These are phyloP conservation scores for Sturnus vulgaris DNA, from an alignment of 2,113 vertebrate species.

Conservation along the genomic window DNA sequence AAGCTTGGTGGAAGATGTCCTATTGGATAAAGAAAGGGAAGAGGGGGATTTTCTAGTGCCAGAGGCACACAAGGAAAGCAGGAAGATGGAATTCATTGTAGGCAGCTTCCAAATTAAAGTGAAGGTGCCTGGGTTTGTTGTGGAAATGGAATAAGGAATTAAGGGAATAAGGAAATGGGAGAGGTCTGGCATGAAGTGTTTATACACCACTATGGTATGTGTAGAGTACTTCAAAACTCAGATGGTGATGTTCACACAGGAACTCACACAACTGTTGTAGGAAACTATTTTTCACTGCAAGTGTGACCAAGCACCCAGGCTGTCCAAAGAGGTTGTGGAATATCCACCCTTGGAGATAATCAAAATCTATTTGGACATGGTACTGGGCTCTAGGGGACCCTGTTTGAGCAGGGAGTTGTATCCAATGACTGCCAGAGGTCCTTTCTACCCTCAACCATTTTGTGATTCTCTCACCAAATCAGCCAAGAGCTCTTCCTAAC, in stretches of 20 bases:
- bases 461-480: not conserved
- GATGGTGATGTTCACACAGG: not conserved
- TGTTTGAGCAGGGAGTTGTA: not conserved
- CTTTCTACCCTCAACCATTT: not conserved
- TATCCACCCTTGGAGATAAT: not conserved
- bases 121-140: not conserved
- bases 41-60: not conserved
- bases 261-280: not conserved
- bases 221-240: not conserved
- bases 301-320: not conserved
- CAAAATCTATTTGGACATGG: not conserved
- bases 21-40: not conserved
- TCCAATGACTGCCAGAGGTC: not conserved
- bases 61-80: not conserved
- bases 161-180: not conserved
- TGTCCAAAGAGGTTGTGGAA: not conserved
- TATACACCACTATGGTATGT: rapidly evolving
- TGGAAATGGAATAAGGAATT: not conserved
- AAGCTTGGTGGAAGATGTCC: not conserved
- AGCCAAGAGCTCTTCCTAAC: not conserved
- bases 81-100: not conserved
- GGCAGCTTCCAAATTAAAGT: not conserved
- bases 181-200: not conserved
- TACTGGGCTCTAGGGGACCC: not conserved
- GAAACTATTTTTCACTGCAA: not conserved